phyloP scores from a whole-genome alignment of 2,797 vertebrate species.

The Crocidura indochinensis region DNA sequence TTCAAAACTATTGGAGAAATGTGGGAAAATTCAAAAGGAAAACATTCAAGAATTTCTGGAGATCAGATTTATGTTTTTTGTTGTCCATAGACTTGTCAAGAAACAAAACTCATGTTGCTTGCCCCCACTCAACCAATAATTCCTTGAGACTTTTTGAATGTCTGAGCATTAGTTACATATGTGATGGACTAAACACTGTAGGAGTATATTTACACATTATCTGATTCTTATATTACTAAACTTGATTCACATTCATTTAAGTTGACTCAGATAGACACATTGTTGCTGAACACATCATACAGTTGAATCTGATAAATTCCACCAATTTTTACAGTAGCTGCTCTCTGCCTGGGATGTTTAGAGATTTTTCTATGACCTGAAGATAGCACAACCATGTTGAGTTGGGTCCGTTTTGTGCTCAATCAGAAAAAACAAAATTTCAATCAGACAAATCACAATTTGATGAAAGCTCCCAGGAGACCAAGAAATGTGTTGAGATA shows the following conservation, averaged over 20 bases:
- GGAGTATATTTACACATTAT: background rate
- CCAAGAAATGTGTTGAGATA: background rate
- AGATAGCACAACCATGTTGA: background rate
- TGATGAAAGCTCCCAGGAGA: background rate
- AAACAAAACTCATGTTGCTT: background rate
- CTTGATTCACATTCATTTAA: too few species aligned
- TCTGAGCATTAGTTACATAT: constrained; percentile 23
- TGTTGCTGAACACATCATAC: background rate
- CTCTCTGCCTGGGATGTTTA: background rate
- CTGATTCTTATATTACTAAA: background rate
- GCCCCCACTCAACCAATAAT: constrained; percentile 23
- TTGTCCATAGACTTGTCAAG: constrained; percentile 4
- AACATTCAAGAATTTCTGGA: constrained; percentile 19
- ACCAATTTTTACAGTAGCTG: background rate
- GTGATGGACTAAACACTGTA: background rate
- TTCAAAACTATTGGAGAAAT: background rate
- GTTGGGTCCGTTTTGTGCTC: background rate
- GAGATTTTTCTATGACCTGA: background rate
- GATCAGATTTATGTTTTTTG: background rate
- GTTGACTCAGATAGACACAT: background rate
- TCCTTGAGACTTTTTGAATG: constrained; percentile 26
- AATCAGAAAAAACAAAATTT: background rate
- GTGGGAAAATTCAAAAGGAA: background rate
- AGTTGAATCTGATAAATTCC: background rate
- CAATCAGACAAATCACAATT: background rate